Evolutionary conservation across 2,797 vertebrate species (phyloP).

Genomic region (Helarctos malayanus): DNA sequence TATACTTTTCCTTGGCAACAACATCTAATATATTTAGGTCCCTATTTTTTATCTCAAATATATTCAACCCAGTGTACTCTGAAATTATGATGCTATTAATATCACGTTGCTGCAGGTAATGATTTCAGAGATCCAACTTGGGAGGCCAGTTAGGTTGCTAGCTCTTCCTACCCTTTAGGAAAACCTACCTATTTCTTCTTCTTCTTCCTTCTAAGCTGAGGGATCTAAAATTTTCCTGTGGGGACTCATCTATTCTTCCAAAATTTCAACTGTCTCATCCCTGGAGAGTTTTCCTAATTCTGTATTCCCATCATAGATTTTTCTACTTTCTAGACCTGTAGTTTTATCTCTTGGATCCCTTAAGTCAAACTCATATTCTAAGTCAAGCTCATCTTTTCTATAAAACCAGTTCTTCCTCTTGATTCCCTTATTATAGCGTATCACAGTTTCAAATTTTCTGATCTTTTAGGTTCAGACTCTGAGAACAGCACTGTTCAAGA

Average conservation of each 20-base stretch:
- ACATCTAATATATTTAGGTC: constrained; percentile 34
- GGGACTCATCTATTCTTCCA: neutral
- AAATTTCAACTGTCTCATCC: neutral
- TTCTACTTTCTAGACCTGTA: neutral
- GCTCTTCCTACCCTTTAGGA: neutral
- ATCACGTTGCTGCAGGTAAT: constrained; percentile 16
- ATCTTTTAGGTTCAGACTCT: constrained; percentile 18
- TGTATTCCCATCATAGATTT: neutral
- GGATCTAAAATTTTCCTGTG: neutral
- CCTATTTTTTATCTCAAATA: constrained; percentile 13
- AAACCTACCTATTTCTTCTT: neutral
- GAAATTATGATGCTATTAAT: neutral
- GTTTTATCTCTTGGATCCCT: neutral
- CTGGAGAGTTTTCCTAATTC: constrained; percentile 20
- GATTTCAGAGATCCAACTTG: neutral
- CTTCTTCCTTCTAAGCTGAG: neutral
- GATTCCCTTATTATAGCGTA: neutral
- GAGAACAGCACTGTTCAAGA: neutral
- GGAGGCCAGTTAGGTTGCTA: neutral
- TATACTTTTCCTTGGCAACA: constrained; percentile 31
- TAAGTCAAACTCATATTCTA: constrained; percentile 23
- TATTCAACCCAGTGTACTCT: neutral
- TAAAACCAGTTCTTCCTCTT: neutral
- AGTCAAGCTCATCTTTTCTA: neutral
- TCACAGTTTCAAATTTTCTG: neutral